Evolutionary conservation across 2,888 invertebrate species (phyloP).

Genomic region (Leptinotarsa juncta): DNA sequence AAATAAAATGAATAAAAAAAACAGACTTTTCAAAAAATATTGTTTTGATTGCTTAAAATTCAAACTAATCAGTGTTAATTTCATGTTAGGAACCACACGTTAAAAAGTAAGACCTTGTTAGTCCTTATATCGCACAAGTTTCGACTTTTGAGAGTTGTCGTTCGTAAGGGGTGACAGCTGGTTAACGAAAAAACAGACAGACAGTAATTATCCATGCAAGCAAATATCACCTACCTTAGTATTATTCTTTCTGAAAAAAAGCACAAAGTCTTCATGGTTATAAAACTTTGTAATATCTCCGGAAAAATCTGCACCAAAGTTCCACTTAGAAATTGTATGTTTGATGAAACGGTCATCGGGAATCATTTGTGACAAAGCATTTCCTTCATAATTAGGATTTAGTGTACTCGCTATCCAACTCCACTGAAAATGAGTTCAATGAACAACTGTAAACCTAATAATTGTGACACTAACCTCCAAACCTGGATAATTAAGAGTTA

Average conservation of each 20-base stretch:
- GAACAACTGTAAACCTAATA: neutral
- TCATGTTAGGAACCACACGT: too few relatives aligned
- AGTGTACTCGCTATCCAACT: conserved; percentile 87
- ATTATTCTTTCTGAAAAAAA: conserved; percentile 51
- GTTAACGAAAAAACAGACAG: too few relatives aligned
- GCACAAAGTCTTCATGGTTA: conserved; percentile 76
- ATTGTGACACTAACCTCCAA: conserved; percentile 54
- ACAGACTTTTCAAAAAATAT: neutral
- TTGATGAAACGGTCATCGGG: conserved; percentile 88
- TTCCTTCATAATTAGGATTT: conserved; percentile 94
- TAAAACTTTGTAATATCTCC: conserved; percentile 82
- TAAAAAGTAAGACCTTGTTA: too few relatives aligned
- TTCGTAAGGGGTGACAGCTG: too few relatives aligned
- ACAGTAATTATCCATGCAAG: too few relatives aligned
- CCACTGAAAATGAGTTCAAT: conserved; percentile 71
- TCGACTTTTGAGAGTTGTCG: too few relatives aligned
- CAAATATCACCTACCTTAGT: conserved; percentile 31
- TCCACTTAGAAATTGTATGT: conserved; percentile 83
- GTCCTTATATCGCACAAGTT: too few relatives aligned
- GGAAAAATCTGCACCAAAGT: conserved; percentile 86
- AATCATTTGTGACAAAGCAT: conserved; percentile 77
- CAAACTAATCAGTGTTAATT: too few relatives aligned
- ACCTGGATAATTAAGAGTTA: conserved; percentile 69
- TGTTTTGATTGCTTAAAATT: neutral
- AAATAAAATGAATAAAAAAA: neutral